phyloP scores from a whole-genome alignment of 2,113 vertebrate genomes.

The Pteronura brasiliensis region DNA sequence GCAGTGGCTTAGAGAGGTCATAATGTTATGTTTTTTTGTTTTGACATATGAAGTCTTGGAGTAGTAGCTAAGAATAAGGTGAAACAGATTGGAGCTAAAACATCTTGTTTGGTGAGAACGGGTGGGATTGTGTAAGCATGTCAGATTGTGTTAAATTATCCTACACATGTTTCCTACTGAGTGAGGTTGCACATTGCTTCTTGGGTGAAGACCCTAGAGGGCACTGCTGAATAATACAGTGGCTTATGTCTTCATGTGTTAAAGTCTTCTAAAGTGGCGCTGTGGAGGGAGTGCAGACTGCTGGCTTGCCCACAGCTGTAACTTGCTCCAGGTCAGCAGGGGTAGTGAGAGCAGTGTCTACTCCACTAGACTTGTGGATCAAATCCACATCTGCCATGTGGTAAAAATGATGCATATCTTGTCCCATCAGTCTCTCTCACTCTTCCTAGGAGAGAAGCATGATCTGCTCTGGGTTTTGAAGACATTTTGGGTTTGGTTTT shows the following conservation, averaged over 20 bases:
- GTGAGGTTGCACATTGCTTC: background rate
- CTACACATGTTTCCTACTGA: background rate
- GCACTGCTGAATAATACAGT: background rate
- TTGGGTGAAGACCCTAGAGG: background rate
- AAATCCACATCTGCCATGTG: background rate
- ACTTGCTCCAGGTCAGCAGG: background rate
- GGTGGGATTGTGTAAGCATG: background rate
- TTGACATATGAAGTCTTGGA: background rate
- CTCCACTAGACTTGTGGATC: background rate
- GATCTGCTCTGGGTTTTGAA: background rate
- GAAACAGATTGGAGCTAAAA: background rate
- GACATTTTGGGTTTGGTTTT: background rate
- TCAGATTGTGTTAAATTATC: background rate
- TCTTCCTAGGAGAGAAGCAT: background rate
- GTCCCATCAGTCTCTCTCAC: background rate
- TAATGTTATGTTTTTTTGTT: constrained; percentile 19
- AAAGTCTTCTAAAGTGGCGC: background rate
- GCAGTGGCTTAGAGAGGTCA: background rate
- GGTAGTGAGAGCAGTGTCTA: background rate
- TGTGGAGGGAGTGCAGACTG: background rate
- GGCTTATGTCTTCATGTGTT: background rate
- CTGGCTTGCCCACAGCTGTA: background rate
- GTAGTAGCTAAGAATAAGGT: background rate
- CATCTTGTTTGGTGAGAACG: background rate
- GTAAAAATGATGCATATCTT: background rate